Conservation (phyloP, 2,113 vertebrate species). For the Parotia lawesii region DNA sequence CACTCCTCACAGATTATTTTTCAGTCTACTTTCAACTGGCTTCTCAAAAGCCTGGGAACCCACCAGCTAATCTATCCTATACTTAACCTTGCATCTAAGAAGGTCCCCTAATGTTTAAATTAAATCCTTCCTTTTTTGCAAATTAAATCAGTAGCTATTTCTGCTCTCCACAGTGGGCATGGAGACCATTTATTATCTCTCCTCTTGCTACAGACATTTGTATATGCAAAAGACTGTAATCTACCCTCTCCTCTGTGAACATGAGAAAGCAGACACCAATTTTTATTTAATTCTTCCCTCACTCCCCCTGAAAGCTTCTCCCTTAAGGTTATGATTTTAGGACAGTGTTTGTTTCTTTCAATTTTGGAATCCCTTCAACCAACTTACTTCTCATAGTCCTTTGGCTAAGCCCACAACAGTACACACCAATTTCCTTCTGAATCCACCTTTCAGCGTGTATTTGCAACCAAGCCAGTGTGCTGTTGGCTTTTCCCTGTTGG, state of each 20-base stretch:
- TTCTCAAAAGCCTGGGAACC: not conserved
- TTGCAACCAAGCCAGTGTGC: not conserved
- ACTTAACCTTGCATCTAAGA: conserved; percentile 20
- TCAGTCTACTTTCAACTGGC: not conserved
- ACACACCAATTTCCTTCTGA: not conserved
- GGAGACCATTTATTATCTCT: not conserved
- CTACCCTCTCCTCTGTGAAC: not conserved
- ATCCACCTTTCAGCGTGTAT: not conserved
- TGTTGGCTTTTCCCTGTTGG: not conserved
- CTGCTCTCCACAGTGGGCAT: not conserved
- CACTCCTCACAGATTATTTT: not conserved
- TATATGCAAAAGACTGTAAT: not conserved
- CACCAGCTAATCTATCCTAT: not conserved
- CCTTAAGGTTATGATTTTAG: not conserved
- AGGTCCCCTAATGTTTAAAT: not conserved
- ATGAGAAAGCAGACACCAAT: not conserved
- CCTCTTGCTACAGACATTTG: not conserved
- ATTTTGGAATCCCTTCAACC: not conserved
- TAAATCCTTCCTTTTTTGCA: not conserved
- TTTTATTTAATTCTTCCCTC: not conserved
- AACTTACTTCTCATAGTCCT: not conserved
- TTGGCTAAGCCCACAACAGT: not conserved
- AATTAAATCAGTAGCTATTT: conserved; percentile 21
- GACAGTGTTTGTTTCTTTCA: not conserved
- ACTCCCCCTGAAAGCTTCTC: not conserved